Evolutionary conservation across 2,888 invertebrate species (phyloP).

Genomic region (Campoplex capitator): DNA sequence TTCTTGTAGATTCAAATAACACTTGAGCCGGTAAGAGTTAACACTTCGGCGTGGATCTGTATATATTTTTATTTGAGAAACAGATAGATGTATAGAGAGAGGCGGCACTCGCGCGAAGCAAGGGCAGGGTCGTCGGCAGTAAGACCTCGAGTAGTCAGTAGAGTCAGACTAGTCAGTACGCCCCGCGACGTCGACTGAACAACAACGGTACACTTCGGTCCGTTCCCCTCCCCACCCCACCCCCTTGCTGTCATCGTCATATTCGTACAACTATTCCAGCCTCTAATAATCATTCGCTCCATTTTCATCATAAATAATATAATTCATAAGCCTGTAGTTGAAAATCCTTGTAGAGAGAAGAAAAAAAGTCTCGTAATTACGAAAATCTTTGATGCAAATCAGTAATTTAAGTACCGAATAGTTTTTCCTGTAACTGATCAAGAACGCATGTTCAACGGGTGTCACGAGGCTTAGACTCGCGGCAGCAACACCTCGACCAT

Average conservation of each 20-base stretch:
- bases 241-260: background rate
- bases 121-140: conserved; percentile 83
- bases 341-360: background rate
- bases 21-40: conserved; percentile 7
- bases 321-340: background rate
- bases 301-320: background rate
- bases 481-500: background rate
- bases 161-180: conserved; percentile 77
- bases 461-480: background rate
- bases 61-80: background rate
- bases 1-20: background rate
- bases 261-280: conserved; percentile 49
- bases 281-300: conserved; percentile 52
- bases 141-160: conserved; percentile 76
- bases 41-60: background rate
- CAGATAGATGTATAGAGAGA: conserved; percentile 49
- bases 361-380: background rate
- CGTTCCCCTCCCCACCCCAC: conserved; percentile 40
- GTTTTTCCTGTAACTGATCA: background rate
- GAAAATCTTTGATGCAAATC: background rate
- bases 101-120: conserved; percentile 81
- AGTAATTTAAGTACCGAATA: conserved; percentile 1
- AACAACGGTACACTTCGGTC: conserved; percentile 50
- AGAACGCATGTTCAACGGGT: background rate
- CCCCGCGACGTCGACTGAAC: conserved; percentile 80